phyloP scores from a whole-genome alignment of 2,797 vertebrate species.

The Gymnocypris eckloni region DNA sequence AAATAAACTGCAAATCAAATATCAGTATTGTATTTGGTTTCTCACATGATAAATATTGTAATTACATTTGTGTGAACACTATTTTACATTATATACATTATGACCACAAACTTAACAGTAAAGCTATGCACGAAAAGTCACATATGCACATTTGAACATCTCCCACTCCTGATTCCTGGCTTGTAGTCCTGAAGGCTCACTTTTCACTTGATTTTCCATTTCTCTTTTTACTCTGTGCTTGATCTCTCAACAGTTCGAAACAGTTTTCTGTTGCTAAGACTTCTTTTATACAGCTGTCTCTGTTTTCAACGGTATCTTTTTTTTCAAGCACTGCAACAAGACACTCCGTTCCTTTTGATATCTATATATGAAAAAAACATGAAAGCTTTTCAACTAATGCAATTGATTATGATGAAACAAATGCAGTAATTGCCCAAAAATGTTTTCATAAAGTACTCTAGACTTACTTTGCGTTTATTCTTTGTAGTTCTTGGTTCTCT shows the following conservation, averaged over 20 bases:
- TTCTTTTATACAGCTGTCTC: conserved; percentile 79
- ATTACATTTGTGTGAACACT: conserved; percentile 2
- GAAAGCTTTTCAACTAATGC: not conserved
- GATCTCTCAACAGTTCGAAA: not conserved
- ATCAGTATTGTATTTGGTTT: conserved; percentile 12
- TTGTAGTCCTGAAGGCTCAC: not conserved
- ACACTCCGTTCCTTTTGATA: conserved; percentile 73
- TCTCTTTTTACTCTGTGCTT: not conserved
- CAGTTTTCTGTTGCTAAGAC: not conserved
- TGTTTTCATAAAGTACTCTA: not conserved
- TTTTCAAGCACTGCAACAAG: conserved; percentile 71
- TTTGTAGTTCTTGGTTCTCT: conserved; percentile 83
- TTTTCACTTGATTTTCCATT: conserved; percentile 1
- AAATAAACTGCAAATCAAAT: conserved; percentile 39
- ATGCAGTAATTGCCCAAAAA: not conserved
- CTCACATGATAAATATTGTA: conserved; percentile 26
- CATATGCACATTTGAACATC: not conserved
- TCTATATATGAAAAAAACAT: conserved; percentile 63
- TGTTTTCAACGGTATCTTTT: conserved; percentile 67
- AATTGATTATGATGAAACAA: conserved; percentile 15
- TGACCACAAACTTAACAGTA: not conserved
- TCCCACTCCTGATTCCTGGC: not conserved
- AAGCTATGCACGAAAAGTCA: not conserved
- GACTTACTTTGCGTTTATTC: conserved; percentile 81
- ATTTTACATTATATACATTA: conserved; percentile 41